Percentiles rank a stretch among this genome's conserved stretches.
These are phyloP conservation scores for Gallinago undulata DNA, from an alignment of 2,113 vertebrate species.

Conservation along the genomic window DNA sequence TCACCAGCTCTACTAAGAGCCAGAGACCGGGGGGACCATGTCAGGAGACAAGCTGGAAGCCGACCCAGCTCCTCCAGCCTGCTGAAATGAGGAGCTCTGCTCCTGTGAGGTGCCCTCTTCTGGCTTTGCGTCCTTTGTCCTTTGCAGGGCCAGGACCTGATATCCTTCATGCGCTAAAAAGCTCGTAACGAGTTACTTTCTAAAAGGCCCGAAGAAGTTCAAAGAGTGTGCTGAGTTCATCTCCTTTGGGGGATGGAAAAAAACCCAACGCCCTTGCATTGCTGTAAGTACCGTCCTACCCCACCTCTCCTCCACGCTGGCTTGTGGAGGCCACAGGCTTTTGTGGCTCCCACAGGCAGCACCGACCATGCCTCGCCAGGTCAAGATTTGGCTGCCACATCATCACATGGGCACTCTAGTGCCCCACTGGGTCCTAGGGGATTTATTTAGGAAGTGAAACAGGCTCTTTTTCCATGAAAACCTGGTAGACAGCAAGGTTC, in stretches of 20 bases:
- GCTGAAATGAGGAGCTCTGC: not conserved
- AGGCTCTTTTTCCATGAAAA: not conserved
- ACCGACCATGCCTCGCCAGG: not conserved
- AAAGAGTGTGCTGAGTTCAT: not conserved
- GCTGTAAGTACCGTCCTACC: not conserved
- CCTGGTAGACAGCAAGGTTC: not conserved
- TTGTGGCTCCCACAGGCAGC: not conserved
- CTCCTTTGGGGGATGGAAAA: not conserved
- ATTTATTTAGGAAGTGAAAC: not conserved
- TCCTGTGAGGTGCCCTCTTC: not conserved
- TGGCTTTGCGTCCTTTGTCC: not conserved
- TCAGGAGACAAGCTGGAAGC: not conserved
- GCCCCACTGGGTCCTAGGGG: not conserved
- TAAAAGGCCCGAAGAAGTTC: not conserved
- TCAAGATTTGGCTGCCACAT: not conserved
- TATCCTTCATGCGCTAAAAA: not conserved
- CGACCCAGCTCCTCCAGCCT: not conserved
- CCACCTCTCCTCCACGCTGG: not conserved
- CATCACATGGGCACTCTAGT: not conserved
- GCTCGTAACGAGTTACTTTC: not conserved
- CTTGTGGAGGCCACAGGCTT: not conserved
- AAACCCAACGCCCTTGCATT: not conserved
- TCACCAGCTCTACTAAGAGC: not conserved
- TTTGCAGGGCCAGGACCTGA: not conserved
- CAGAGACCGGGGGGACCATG: accelerated